Base-by-base conservation (phyloP, 2,113 vertebrate genomes). In the Forbesichthys papilliferus region DNA sequence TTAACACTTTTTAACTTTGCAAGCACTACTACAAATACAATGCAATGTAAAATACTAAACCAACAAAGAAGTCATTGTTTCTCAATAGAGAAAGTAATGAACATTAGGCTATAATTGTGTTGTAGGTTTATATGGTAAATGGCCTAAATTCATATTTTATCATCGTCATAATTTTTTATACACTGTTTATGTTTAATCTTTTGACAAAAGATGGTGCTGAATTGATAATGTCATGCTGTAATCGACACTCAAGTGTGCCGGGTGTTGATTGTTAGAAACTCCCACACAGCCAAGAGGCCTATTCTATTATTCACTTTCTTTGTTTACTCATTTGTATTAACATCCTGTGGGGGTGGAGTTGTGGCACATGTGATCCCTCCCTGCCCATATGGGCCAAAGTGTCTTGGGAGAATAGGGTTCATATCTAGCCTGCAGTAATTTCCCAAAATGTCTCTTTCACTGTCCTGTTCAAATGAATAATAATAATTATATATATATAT, bases 221-320 rank as follows among this genome's bases (percentile, higher is more conserved):
- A 5, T 42, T 66, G 46, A 64, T 16, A 64, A 10, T 47, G 54
- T 61, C 20, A 12, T 20, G 48, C 9, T 20, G 12, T 48, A 52
- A 20, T 74, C 46, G 51, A 66, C 64, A 27, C 7, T n/a, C 27
- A 53, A 51, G 42, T 13, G 2, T 73, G 36, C 20, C 9, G n/a
- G 13, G 10, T 11, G 16, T 67, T 14, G 52, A 54, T 54, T 54
- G 52, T 54, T 54, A 54, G 52, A 14, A 14, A 54, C 13, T 54
- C 6, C n/a, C 13, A 3, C 13, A 54, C n/a, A 7, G 52, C 52
- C n/a, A 54, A 14, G 52, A 54, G n/a, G 13, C 4, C 4, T 54
- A 16, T 54, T 42, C 36, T 42, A 42, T 8, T 6, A 6, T 42
- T 8, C 36, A 42, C 53, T 54, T 54, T 54, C 52, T 16, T n/a